A percentile compares a stretch with the other conserved stretches of the same genome.
Conservation (phyloP, 2,797 vertebrate species). For the Meda fulgida region DNA sequence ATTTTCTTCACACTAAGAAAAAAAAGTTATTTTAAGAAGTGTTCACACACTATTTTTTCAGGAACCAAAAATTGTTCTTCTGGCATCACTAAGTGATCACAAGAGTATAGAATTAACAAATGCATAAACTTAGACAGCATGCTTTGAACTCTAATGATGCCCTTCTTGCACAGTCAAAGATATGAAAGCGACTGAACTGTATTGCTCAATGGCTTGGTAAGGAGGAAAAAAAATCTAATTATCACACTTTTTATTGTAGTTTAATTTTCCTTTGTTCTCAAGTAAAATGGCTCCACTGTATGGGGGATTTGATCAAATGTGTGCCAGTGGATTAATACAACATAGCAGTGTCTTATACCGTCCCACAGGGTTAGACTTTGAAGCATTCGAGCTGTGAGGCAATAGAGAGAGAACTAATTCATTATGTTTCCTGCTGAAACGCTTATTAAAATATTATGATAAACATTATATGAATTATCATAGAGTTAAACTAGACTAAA, state of each 20-base stretch:
- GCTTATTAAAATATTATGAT: conserved; percentile 1
- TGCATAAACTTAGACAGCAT: background rate
- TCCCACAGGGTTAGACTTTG: conserved; percentile 28
- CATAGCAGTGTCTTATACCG: background rate
- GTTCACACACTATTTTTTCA: background rate
- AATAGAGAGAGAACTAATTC: background rate
- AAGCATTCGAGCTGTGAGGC: conserved; percentile 5
- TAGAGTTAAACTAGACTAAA: conserved; percentile 2
- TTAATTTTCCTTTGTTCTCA: conserved; percentile 26
- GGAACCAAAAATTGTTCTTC: background rate
- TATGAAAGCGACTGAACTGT: too few relatives aligned
- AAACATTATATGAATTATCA: conserved; percentile 32
- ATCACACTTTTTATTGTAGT: conserved; percentile 16
- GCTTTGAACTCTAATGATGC: background rate
- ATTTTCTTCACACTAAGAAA: background rate
- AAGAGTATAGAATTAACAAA: background rate
- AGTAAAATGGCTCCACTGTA: conserved; percentile 29
- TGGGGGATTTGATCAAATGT: background rate
- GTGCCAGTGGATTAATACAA: conserved; percentile 10
- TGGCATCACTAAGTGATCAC: background rate
- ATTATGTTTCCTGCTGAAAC: conserved; percentile 9
- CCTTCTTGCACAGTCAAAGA: background rate
- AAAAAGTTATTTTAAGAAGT: background rate
- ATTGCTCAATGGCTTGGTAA: background rate
- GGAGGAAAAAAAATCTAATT: background rate